A percentile compares a stretch with the other conserved stretches of the same genome.
Evolutionary conservation across 2,888 invertebrate genomes (phyloP).

Genomic region (Lepetodrilus schrolli): DNA sequence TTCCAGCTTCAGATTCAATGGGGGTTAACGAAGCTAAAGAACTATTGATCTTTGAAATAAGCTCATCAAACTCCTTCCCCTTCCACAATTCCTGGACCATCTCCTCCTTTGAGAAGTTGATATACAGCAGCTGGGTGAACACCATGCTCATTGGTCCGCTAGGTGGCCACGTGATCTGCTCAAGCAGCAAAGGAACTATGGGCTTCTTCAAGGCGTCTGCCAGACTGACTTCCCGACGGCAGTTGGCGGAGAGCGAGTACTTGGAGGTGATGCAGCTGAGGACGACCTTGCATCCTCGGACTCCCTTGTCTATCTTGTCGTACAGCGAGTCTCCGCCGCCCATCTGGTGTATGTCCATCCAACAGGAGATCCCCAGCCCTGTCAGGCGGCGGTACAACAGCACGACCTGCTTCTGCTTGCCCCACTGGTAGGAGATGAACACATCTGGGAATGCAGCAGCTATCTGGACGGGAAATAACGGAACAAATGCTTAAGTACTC

Average conservation of each 20-base stretch:
- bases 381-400: slow-evolving; percentile 61
- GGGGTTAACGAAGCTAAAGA: slow-evolving; percentile 16
- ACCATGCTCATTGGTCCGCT: slow-evolving; percentile 72
- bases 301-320: slow-evolving; percentile 72
- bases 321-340: slow-evolving; percentile 73
- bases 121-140: slow-evolving; percentile 67
- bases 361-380: slow-evolving; percentile 63
- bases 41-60: slow-evolving; percentile 47
- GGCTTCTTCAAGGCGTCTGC: slow-evolving; percentile 71
- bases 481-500: not conserved
- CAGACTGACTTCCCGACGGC: slow-evolving; percentile 70
- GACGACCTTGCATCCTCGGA: slow-evolving; percentile 65
- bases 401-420: slow-evolving; percentile 68
- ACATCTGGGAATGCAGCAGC: slow-evolving; percentile 51
- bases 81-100: slow-evolving; percentile 53
- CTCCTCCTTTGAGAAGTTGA: slow-evolving; percentile 59
- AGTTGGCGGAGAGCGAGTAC: slow-evolving; percentile 71
- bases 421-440: slow-evolving; percentile 74
- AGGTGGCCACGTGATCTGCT: slow-evolving; percentile 70
- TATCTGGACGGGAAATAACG: not conserved
- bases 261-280: slow-evolving; percentile 71
- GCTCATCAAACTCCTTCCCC: slow-evolving; percentile 56
- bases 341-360: slow-evolving; percentile 74
- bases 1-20: not conserved
- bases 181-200: slow-evolving; percentile 70